phyloP scores from a whole-genome alignment of 2,797 vertebrate species.

The Brachymystax lenok region DNA sequence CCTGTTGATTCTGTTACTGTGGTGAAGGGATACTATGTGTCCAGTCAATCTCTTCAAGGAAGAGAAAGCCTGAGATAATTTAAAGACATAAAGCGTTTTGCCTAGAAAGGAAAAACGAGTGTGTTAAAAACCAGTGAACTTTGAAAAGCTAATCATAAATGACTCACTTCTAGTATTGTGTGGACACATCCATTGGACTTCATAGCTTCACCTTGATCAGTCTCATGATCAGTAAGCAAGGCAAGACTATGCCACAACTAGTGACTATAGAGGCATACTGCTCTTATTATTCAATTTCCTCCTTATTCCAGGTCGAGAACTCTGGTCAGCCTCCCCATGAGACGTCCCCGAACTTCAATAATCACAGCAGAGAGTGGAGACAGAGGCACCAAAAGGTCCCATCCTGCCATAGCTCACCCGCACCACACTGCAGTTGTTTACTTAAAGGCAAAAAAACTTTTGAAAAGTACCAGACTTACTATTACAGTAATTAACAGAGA shows the following conservation, averaged over 20 bases:
- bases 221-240: not conserved
- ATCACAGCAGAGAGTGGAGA: not conserved
- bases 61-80: not conserved
- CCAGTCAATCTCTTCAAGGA: not conserved
- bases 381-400: not conserved
- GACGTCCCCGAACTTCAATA: not conserved
- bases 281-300: not conserved
- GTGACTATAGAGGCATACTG: not conserved
- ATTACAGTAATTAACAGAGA: constrained; percentile 52
- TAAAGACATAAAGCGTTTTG: not conserved
- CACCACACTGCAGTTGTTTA: constrained; percentile 30
- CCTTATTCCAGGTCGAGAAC: not conserved
- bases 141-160: not conserved
- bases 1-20: not conserved
- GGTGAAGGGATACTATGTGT: not conserved
- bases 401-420: not conserved
- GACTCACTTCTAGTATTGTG: not conserved
- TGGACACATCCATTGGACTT: not conserved
- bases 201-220: not conserved
- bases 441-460: constrained; percentile 31
- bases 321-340: not conserved
- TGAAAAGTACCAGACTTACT: constrained; percentile 17
- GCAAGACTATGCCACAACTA: too few relatives aligned
- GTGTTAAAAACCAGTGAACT: not conserved
- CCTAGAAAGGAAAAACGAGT: not conserved